Evolutionary conservation across 2,888 invertebrate species (phyloP), one percentile per base, ranked within the genome.

Genomic region (Deilephila elpenor): DNA sequence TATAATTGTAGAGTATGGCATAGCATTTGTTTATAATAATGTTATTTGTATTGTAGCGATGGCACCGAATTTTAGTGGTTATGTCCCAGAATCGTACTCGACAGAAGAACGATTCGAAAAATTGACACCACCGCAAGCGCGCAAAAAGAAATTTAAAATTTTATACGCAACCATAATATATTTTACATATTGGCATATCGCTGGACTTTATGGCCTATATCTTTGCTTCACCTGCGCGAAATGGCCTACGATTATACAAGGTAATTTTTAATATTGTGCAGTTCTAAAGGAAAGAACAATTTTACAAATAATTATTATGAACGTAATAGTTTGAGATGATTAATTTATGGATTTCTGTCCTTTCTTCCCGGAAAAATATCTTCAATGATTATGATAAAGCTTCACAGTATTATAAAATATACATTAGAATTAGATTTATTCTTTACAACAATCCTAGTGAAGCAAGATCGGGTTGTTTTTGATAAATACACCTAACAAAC

Each of bases 131-230:
- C 78, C 81, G 1, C 75, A 82, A 70, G 77, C 79, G 3, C 70
- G 73, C 1, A 83, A 85, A 0, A 79, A 85, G 37, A 80, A 84
- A 61, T 85, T 78, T 67, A 60, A 86, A 61, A 80, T 86, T 59
- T 78, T 87, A 11, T 87, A 88, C 70, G 20, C 7, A 0, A 88
- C 87, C 74, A 19, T 89, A 11, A 0, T 87, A 1, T 81, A 80
- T 0, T 86, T 87, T 71, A 72, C 77, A 0, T 88, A 87, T 67
- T 79, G 83, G 82, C 86, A 89, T 71, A n/a, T 87, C 14, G 84
- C 85, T 11, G 85, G 76, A 0, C 8, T 86, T 0, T 89, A 89
- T 37, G 89, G 88, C 2, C 17, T 87, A 0, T 88, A 86, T 70
- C 73, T 87, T 44, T 82, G 83, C 74, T 83, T 87, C 29, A 85